phyloP scores from a whole-genome alignment of 1,140 invertebrate species.

The Euura lappo region DNA sequence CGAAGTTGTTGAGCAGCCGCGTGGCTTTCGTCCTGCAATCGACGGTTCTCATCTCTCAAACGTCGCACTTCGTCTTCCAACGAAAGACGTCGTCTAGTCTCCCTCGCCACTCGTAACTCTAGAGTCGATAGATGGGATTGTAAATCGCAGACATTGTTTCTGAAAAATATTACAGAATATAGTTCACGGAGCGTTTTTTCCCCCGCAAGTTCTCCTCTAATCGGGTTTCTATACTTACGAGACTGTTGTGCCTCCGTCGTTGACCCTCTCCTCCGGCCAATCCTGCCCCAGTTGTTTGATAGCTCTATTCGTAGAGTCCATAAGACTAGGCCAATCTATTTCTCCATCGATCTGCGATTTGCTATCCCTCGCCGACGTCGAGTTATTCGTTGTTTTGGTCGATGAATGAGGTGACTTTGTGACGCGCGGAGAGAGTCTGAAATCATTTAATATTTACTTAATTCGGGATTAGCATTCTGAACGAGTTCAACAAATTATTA shows the following conservation, averaged over 20 bases:
- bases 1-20: constrained; percentile 87
- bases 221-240: constrained; percentile 36
- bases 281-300: constrained; percentile 45
- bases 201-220: no score
- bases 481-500: constrained; percentile 11
- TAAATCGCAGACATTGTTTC: constrained; percentile 63
- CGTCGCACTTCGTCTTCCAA: constrained; percentile 77
- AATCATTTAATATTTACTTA: constrained; percentile 22
- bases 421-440: constrained; percentile 59
- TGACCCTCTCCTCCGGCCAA: constrained; percentile 48
- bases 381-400: constrained; percentile 41
- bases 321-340: constrained; percentile 44
- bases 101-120: constrained; percentile 68
- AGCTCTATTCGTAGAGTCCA: constrained; percentile 39
- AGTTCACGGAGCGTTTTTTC: constrained; percentile 11
- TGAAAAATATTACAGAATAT: constrained; percentile 27
- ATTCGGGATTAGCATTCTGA: constrained; percentile 8
- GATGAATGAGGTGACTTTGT: constrained; percentile 54
- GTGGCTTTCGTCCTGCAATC: constrained; percentile 87
- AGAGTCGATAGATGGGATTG: constrained; percentile 69
- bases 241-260: constrained; percentile 40
- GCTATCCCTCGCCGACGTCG: constrained; percentile 42
- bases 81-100: constrained; percentile 67
- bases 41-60: constrained; percentile 82
- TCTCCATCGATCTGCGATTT: constrained; percentile 46